Evolutionary conservation across 2,797 vertebrate species (phyloP).

Genomic region (Pseudochirops corinnae): DNA sequence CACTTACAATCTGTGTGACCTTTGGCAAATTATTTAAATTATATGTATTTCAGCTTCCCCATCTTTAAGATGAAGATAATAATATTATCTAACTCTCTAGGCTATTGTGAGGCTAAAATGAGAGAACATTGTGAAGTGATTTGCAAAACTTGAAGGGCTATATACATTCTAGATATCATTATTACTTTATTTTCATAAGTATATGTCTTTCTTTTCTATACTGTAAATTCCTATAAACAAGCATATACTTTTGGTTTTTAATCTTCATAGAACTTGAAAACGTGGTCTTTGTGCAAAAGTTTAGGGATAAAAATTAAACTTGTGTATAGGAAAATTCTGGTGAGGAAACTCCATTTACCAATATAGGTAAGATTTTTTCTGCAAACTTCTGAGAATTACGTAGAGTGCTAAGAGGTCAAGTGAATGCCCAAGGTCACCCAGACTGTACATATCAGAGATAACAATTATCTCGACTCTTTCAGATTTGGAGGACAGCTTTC

Average conservation of each 20-base stretch:
- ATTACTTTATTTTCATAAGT: background rate
- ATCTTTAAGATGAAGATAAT: background rate
- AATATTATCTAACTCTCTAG: background rate
- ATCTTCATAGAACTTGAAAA: background rate
- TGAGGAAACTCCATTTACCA: background rate
- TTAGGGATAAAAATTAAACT: background rate
- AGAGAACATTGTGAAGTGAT: background rate
- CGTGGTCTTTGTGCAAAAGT: background rate
- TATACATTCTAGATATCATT: background rate
- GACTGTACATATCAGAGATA: too few species aligned
- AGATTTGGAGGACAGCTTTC: too few species aligned
- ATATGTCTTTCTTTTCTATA: background rate
- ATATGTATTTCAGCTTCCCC: background rate
- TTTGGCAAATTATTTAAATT: background rate
- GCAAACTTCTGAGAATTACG: too few species aligned
- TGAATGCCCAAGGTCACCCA: too few species aligned
- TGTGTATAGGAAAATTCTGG: background rate
- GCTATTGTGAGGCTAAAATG: background rate
- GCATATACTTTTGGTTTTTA: background rate
- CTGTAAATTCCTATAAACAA: background rate
- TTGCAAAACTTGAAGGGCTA: background rate
- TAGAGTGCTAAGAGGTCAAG: too few species aligned
- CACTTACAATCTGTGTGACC: background rate
- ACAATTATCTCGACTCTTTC: too few species aligned
- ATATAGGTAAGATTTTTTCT: background rate